Evolutionary conservation across 1,140 invertebrate genomes (phyloP).

Genomic region (Subanguina moxae): DNA sequence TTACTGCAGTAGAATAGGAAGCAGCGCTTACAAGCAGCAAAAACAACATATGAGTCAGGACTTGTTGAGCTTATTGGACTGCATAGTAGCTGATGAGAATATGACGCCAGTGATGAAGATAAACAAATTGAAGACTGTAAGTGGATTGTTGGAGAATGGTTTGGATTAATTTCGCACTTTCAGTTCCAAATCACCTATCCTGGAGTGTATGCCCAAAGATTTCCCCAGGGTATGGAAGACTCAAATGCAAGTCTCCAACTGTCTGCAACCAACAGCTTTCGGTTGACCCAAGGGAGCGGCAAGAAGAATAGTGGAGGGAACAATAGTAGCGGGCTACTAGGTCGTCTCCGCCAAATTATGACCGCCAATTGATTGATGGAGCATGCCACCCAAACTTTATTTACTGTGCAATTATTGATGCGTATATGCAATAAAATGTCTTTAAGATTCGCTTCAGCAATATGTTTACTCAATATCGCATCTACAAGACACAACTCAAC

Average conservation of each 20-base stretch:
- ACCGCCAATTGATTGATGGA: background rate
- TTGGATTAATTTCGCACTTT: background rate
- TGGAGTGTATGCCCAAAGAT: background rate
- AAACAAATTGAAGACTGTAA: background rate
- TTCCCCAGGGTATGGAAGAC: background rate
- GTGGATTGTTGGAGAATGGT: background rate
- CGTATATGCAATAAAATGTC: too few species aligned
- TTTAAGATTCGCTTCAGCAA: too few species aligned
- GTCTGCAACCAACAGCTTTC: background rate
- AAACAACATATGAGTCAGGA: background rate
- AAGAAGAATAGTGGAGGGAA: background rate
- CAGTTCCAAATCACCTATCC: constrained; percentile 15
- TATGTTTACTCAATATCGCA: too few species aligned
- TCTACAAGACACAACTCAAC: too few species aligned
- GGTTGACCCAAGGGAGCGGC: background rate
- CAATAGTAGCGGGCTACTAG: background rate
- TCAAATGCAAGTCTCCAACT: background rate
- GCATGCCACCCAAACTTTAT: too few species aligned
- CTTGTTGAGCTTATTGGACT: constrained; percentile 3
- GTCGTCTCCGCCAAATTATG: background rate
- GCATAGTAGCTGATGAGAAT: constrained; percentile 1
- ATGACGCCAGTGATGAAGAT: background rate
- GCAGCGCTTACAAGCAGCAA: background rate
- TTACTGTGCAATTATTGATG: too few species aligned
- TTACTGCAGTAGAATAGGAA: constrained; percentile 4